Conservation (phyloP, 2,113 vertebrate genomes). For the Tonatia bakeri region DNA sequence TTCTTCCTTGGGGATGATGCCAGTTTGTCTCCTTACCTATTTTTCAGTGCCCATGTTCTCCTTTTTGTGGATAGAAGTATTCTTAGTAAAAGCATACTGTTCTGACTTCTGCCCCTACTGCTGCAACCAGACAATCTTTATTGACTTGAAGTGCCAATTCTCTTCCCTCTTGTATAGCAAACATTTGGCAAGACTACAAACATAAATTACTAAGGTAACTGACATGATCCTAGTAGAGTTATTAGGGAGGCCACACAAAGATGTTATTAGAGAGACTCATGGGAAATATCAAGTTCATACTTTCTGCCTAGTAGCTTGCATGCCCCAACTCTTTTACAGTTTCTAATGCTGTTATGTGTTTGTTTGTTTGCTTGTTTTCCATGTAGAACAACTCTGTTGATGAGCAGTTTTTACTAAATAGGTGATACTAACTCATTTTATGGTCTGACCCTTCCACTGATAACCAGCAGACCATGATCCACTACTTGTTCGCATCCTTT, state of each 20-base stretch:
- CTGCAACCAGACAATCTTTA: not conserved
- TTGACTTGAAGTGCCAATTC: not conserved
- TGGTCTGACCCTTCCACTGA: not conserved
- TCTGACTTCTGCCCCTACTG: not conserved
- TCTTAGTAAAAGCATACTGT: not conserved
- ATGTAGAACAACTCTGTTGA: not conserved
- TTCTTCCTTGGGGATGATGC: not conserved
- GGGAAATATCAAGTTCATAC: not conserved
- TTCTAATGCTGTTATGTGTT: not conserved
- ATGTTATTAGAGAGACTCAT: not conserved
- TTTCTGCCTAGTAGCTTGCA: not conserved
- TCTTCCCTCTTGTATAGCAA: not conserved
- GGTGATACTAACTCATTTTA: not conserved
- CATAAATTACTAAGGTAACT: not conserved
- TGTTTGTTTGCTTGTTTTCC: too few relatives aligned
- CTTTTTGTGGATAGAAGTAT: not conserved
- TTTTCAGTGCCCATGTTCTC: not conserved
- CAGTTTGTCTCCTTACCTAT: not conserved
- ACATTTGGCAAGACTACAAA: not conserved
- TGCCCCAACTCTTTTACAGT: not conserved
- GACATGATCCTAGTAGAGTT: not conserved
- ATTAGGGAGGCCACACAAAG: not conserved
- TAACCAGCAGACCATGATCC: not conserved
- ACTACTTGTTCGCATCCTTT: not conserved
- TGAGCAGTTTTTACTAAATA: conserved; percentile 11